Evolutionary conservation across 2,888 invertebrate species (phyloP), one percentile per base, ranked within the genome.

Genomic region (Macrophya annulata): DNA sequence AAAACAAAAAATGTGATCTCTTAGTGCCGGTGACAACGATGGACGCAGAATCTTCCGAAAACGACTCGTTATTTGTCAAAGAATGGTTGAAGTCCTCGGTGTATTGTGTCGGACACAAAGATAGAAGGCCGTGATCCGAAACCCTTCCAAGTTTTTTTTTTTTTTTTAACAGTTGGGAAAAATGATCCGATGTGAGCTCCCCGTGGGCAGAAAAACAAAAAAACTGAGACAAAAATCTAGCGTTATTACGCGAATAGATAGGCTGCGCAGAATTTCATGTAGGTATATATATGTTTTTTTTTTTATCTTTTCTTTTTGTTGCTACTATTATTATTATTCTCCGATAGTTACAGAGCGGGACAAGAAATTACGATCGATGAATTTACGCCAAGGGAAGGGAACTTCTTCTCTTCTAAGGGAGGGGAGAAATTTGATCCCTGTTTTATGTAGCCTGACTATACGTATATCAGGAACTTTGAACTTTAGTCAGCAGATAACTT

Each of bases 61-160:
- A 43, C 81, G 62, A 62, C 81, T 81, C 40, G 59, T 62, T 62
- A 81, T 81, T 81, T 81, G 37, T 59, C 62, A 81, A 21, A 51
- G 43, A 81, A 21, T 43, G 81, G 59, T 37, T 43, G 5, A 81
- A 40, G 59, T 43, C 62, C 81, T 62, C 21, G 59, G 81, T n/a
- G 62, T 81, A 81, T 81, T 59, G 59, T 51, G 62, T 81, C 43
- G 12, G 59, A 81, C 62, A 40, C 62, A 62, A 81, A 81, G 43
- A 81, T 62, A 62, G 37, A 81, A 43, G n/a, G n/a, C 51, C n/a
- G 62, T 15, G 62, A 59, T 81, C 40, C 81, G 62, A 62, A 40
- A 81, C 43, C 81, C 40, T 77, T 55, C 51, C 37, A 37, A 37
- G 25, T 77, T 31, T 77, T 37, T n/a, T n/a, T 71, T 4, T 62